These are phyloP conservation scores for Idaea straminata DNA, from an alignment of 2,888 invertebrate genomes.

Conservation along the genomic window DNA sequence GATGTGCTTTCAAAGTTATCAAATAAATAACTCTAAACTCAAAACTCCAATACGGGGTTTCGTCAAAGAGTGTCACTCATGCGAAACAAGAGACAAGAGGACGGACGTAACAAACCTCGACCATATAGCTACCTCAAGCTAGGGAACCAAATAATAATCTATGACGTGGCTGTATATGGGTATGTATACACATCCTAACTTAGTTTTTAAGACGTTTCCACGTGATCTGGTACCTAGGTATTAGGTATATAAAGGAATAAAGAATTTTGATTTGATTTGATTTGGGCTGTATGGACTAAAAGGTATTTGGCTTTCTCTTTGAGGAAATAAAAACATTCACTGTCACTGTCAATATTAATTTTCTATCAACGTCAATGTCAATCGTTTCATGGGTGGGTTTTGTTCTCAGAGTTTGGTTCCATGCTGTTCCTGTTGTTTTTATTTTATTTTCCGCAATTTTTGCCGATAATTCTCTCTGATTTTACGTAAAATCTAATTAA, in stretches of 20 bases:
- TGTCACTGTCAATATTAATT: constrained; percentile 1
- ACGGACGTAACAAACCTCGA: too few species aligned
- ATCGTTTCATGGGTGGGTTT: neutral
- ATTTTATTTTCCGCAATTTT: neutral
- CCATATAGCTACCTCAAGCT: too few species aligned
- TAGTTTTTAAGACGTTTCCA: too few species aligned
- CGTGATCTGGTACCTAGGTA: too few species aligned
- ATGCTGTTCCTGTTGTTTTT: neutral
- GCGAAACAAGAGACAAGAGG: too few species aligned
- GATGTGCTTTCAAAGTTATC: neutral
- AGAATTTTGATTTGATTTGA: too few species aligned
- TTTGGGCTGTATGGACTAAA: neutral
- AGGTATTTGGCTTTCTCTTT: neutral
- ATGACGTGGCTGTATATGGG: too few species aligned
- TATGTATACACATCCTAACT: too few species aligned
- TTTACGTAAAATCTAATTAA: neutral
- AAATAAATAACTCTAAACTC: neutral
- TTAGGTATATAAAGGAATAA: too few species aligned
- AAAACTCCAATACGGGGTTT: neutral
- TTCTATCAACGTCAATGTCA: neutral
- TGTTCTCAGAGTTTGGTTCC: neutral
- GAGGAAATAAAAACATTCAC: neutral
- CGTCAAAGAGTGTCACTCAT: too few species aligned
- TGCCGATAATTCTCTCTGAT: neutral
- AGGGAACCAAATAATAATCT: too few species aligned